Base-by-base conservation (phyloP, 1,140 invertebrate genomes). In the Araneus ventricosus region DNA sequence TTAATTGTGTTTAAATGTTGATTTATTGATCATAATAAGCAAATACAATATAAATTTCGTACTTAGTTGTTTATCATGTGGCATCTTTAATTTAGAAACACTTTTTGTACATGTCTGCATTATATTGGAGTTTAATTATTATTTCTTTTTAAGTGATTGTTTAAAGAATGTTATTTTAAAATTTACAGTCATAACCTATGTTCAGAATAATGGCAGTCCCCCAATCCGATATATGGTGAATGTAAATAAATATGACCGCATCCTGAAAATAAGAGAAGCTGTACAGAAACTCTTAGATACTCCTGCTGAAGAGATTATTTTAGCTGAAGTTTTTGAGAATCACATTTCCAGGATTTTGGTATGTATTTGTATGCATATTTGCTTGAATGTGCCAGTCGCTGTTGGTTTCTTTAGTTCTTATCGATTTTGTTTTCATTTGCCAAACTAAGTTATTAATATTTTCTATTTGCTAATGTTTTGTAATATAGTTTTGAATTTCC, bases 311-410 rank as follows among this genome's bases (percentile, higher is more conserved):
- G 96, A 96, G 92, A 95, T 97, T 63, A 96, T 96, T n/a, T 94
- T 97, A 24, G 97, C 97, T 34, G 97, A 97, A 95, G 97, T 97
- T 59, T 95, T 97, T 34, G 96, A 97, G 80, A 96, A 96, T 95
- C 96, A 97, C 94, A 96, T 97, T 94, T 96, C 96, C 24, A 96
- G 96, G 94, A 96, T 97, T 94, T 94, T 97, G 96, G 97, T 95
- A 94, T 34, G 84, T 87, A 24, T 52, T 92, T n/a, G n/a, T n/a
- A n/a, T n/a, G n/a, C n/a, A n/a, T n/a, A n/a, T 52, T 14, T 52
- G 8, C 14, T 52, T 2, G 0, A 52, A 52, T 52, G 10, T 14
- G 5, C 14, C 10, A 52, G 10, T 52, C 2, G 45, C 0, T 52
- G 17, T 2, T 14, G 10, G 10, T 52, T 52, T 52, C 45, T 52